A percentile compares a stretch with the other conserved stretches of the same genome.
Evolutionary conservation across 1,140 invertebrate species (phyloP).

Genomic region (Littorina saxatilis): DNA sequence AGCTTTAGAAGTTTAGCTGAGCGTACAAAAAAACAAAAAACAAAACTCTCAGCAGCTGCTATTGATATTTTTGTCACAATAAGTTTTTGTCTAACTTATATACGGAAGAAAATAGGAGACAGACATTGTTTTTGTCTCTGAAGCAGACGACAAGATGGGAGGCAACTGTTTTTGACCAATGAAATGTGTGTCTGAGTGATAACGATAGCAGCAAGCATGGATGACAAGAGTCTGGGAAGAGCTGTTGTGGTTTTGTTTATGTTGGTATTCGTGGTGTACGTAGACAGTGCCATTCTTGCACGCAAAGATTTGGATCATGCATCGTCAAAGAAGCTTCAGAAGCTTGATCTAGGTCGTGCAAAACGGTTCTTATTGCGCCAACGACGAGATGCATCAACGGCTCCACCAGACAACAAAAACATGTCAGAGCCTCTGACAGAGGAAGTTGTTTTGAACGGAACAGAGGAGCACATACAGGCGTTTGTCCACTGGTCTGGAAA

Average conservation of each 20-base stretch:
- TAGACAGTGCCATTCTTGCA: constrained; percentile 22
- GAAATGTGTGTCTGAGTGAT: constrained; percentile 10
- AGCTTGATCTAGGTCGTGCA: neutral
- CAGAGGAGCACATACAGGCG: constrained; percentile 86
- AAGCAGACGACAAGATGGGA: constrained; percentile 6
- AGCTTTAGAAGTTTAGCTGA: no score
- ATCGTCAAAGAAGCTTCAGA: neutral
- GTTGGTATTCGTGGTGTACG: neutral
- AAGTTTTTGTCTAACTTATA: no score
- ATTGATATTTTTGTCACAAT: no score
- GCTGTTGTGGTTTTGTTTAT: constrained; percentile 23
- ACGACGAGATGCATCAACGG: constrained; percentile 7
- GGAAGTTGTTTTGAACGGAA: constrained; percentile 33
- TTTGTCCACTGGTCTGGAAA: constrained; percentile 93
- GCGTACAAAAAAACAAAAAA: no score
- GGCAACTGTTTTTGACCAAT: constrained; percentile 17
- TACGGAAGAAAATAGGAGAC: no score
- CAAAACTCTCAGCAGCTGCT: no score
- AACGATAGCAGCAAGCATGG: neutral
- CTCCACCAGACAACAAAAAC: no score
- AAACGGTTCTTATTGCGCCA: neutral
- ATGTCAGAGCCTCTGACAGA: neutral
- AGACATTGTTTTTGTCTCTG: no score
- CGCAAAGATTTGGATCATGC: neutral
- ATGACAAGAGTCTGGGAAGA: constrained; percentile 17